Evolutionary conservation across 2,888 invertebrate genomes (phyloP).

Genomic region (Endotricha flammealis): DNA sequence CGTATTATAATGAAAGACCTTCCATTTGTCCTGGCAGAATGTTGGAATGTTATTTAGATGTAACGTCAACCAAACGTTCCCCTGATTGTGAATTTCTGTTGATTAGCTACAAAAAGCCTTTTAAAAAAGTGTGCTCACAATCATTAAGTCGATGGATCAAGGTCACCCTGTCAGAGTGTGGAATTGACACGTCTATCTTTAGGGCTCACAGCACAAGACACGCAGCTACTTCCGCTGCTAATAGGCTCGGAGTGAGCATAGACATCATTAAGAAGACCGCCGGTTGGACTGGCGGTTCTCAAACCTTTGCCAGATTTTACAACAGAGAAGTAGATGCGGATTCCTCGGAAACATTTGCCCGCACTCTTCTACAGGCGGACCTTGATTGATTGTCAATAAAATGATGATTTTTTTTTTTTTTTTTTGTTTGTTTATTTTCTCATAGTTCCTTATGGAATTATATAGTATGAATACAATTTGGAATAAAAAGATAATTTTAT

Average conservation of each 20-base stretch:
- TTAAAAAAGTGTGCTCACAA: background rate
- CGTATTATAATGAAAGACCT: background rate
- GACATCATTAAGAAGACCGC: conserved; percentile 3
- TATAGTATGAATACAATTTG: too few species aligned
- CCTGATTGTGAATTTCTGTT: background rate
- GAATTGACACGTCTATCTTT: conserved; percentile 2
- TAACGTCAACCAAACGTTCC: background rate
- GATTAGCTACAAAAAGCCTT: conserved; percentile 2
- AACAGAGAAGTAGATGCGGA: too few species aligned
- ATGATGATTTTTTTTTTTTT: too few species aligned
- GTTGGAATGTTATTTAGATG: background rate
- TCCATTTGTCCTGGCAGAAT: background rate
- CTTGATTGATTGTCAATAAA: too few species aligned
- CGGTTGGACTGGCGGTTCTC: conserved; percentile 1
- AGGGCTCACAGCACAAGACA: conserved; percentile 3
- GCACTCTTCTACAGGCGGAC: too few species aligned
- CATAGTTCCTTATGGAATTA: too few species aligned
- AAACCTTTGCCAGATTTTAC: conserved; percentile 1
- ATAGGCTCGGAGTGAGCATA: conserved; percentile 2
- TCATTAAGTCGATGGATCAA: conserved; percentile 4
- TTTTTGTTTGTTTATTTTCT: too few species aligned
- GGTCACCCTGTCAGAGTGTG: background rate
- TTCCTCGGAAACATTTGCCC: too few species aligned
- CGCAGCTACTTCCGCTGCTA: conserved; percentile 2
- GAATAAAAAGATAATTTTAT: too few species aligned